Evolutionary conservation across 1,140 invertebrate species (phyloP), one percentile per base, ranked within the genome.

Genomic region (Mactra quadrangularis): DNA sequence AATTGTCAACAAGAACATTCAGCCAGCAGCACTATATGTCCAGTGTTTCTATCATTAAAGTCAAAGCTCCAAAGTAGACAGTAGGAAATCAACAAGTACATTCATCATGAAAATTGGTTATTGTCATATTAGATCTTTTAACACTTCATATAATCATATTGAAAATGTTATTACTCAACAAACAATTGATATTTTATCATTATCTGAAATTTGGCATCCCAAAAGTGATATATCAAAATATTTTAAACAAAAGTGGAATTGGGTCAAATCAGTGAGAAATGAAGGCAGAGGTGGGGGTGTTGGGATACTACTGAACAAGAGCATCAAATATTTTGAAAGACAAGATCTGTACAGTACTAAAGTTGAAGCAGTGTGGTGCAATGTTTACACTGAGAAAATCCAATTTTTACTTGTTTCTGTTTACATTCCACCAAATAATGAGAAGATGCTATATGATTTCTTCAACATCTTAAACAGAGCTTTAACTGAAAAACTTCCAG

Each of bases 171-270:
- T 68, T 17, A 68, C 35, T 19, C 7, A 31, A 2, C 33, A 68
- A 45, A n/a, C 3, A 31, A 68, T 68, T 3, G 2, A 68, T 15
- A 13, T 68, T 9, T 41, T 38, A 41, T 31, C 64, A 13, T 22
- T 68, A 25, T 68, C 64, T 15, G 64, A 68, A 68, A 68, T 68
- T 15, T 68, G 64, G 64, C 64, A 68, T 22, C 33, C 64, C 6
- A 35, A 38, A 13, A 41, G 11, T 6, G 38, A 13, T 13, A 45
- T 68, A 3, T 41, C 13, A 68, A 35, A 45, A 25, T 19, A 35
- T 19, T 3, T 68, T 11, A 68, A 68, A 45, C 35, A 38, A 45
- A 25, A 41, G 3, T 53, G 52, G 52, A 15, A 53, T 7, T 53
- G 52, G 52, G 4, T 53, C 25, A 4, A 15, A 11, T n/a, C 4